Conservation (phyloP, 2,797 vertebrate species). For the Crenichthys baileyi region DNA sequence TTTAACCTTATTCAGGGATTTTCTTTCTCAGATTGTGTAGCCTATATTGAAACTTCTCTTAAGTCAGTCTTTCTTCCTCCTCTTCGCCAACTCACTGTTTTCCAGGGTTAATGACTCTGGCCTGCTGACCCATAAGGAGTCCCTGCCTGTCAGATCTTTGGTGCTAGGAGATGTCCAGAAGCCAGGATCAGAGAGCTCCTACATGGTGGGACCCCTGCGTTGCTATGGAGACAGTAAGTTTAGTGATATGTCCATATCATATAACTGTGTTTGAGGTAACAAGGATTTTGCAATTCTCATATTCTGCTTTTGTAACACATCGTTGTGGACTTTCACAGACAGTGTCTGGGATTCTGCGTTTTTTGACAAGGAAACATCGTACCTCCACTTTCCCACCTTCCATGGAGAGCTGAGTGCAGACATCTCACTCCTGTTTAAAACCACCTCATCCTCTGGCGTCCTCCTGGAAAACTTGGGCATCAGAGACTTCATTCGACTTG, state of each 20-base stretch:
- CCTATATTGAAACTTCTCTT: neutral
- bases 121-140: slow-evolving; percentile 89
- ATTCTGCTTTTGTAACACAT: neutral
- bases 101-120: slow-evolving; percentile 90
- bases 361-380: slow-evolving; percentile 91
- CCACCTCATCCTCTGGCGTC: slow-evolving; percentile 88
- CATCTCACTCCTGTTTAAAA: slow-evolving; percentile 96
- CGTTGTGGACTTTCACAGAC: slow-evolving; percentile 53
- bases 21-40: neutral
- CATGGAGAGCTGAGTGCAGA: slow-evolving; percentile 92
- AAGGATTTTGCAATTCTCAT: neutral
- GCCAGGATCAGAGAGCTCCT: slow-evolving; percentile 87
- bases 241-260: neutral
- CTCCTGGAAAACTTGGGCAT: slow-evolving; percentile 97
- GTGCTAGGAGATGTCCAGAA: slow-evolving; percentile 88
- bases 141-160: slow-evolving; percentile 88
- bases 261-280: neutral
- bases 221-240: slow-evolving; percentile 94
- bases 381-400: slow-evolving; percentile 95
- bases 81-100: neutral
- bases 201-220: slow-evolving; percentile 88
- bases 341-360: slow-evolving; percentile 93
- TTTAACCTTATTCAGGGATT: neutral
- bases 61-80: neutral
- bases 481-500: slow-evolving; percentile 93